Evolutionary conservation across 2,797 vertebrate species (phyloP).

Genomic region (Semotilus atromaculatus): DNA sequence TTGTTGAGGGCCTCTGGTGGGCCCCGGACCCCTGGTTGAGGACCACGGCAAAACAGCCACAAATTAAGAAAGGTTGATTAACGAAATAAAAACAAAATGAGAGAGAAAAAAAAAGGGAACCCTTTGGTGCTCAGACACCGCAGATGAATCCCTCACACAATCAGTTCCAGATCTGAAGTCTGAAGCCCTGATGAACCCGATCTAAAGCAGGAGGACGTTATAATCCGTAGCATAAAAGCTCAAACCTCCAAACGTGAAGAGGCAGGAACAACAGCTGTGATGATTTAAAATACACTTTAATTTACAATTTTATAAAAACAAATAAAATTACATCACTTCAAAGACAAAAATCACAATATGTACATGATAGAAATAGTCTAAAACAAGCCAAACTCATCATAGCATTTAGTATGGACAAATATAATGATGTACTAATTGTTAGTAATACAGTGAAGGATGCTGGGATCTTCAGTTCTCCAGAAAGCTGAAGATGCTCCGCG

Average conservation of each 20-base stretch:
- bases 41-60: not conserved
- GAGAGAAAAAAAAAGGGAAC: not conserved
- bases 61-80: conserved; percentile 23
- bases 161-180: not conserved
- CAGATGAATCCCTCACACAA: conserved; percentile 23
- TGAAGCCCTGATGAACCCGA: too few relatives aligned
- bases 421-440: not conserved
- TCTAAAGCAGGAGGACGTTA: conserved; percentile 8
- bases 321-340: conserved; percentile 55
- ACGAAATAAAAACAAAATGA: not conserved
- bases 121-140: not conserved
- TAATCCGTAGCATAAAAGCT: not conserved
- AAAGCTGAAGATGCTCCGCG: conserved; percentile 80
- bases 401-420: not conserved
- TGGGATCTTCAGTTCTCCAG: conserved; percentile 72
- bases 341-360: conserved; percentile 67
- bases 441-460: not conserved
- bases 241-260: not conserved
- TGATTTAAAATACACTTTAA: conserved; percentile 78
- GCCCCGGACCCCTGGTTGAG: too few relatives aligned
- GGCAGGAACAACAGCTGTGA: not conserved
- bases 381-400: conserved; percentile 26
- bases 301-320: conserved; percentile 73
- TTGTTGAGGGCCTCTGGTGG: not conserved
- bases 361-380: conserved; percentile 73